Evolutionary conservation across 2,113 vertebrate genomes (phyloP), one percentile per base, ranked within the genome.

Genomic region (Diphyllodes magnificus): DNA sequence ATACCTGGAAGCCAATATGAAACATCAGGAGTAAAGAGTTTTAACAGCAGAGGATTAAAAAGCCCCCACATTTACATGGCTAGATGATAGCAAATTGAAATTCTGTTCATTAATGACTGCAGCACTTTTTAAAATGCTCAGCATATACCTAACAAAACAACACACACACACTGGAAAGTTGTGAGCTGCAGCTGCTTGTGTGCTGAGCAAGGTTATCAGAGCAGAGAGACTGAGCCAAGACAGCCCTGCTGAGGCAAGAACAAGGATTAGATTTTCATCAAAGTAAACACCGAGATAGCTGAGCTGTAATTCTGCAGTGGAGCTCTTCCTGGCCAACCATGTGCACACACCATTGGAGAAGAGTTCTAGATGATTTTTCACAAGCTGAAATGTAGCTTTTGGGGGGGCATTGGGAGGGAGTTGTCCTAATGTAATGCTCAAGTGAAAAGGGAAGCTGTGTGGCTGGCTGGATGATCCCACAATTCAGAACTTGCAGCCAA

Each of bases 91-190:
- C 21, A 94, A 76, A 92, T 95, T 96, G 87, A 89, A 91, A 94
- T 95, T 95, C 89, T 82, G 72, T 92, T 94, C 51, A 27, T 95
- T 96, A 96, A 64, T 49, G 69, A 81, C 91, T 96, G 93, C 96
- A 89, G 93, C 63, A 22, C 83, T 93, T 81, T 63, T 96, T 94
- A 88, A 91, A 91, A 96, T 89, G 95, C 81, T 89, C 51, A 39
- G 64, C 56, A 13, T 88, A 81, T 9, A 61, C 77, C 76, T 92
- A 63, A 65, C 64, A 81, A 69, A 81, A 61, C 80, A 91, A 90
- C 56, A 65, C 30, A 64, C 24, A 2, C 40, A 2, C 28, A 4
- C 25, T 15, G 69, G 60, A 33, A 88, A 88, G 64, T 23, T 82
- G 63, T n/a, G 72, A 93, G 83, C 86, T 93, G 91, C 86, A 77